Evolutionary conservation across 2,888 invertebrate genomes (phyloP), one percentile per base, ranked within the genome.

Genomic region (Galerucella nymphaeae): DNA sequence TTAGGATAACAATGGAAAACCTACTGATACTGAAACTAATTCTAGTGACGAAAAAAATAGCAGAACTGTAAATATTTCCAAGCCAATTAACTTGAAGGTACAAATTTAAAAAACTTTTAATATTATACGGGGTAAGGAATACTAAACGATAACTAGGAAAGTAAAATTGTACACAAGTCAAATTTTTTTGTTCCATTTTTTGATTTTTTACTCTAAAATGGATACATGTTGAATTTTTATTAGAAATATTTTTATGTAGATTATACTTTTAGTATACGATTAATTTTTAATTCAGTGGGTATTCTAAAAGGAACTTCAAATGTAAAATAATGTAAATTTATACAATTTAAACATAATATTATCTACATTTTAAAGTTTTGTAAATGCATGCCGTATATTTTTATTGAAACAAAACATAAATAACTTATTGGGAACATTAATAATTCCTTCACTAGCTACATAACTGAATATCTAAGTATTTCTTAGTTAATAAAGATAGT

Each of bases 221-320:
- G n/a, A n/a, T n/a, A n/a, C n/a, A n/a, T n/a, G 30, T 30, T 30
- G 30, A 30, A 30, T 30, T 8, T 8, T 8, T 6, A 8, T 8
- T 30, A 8, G 6, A n/a, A 48, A 48, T 14, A 48, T 13, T 11
- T 3, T 57, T 2, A 11, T n/a, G n/a, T 59, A 59, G 59, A 59
- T 59, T 59, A 59, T 59, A 38, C 59, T n/a, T 30, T 13, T 8
- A 59, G 13, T 38, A 13, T 38, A 38, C 14, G 30, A n/a, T 38
- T 38, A 59, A 41, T 59, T 59, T 38, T 59, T 59, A 59, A 59
- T 59, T 59, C 59, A 59, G 59, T 59, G 48, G 48, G 3, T 9
- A n/a, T 41, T 59, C 8, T 13, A 18, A 11, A 55, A 55, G 20
- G 9, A 20, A 55, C 55, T 55, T 55, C 20, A 55, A 9, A 55